Evolutionary conservation across 1,140 invertebrate species (phyloP).

Genomic region (Hermetia illucens): DNA sequence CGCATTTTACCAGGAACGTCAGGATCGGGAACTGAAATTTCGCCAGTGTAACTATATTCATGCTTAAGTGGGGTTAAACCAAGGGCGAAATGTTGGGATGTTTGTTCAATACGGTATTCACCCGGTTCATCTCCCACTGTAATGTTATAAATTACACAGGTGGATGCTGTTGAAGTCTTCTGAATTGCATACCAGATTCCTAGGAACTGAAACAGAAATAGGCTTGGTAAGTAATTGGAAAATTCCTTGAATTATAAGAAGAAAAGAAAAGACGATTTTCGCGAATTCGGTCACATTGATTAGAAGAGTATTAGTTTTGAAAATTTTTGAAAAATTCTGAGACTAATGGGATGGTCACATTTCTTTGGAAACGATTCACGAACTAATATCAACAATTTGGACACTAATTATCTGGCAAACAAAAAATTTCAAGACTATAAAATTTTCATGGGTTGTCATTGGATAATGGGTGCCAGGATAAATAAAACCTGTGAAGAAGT

Average conservation of each 20-base stretch:
- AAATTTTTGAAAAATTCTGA: background rate
- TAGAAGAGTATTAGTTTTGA: background rate
- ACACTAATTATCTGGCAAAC: too few species aligned
- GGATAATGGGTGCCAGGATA: too few species aligned
- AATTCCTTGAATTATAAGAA: background rate
- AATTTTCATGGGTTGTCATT: too few species aligned
- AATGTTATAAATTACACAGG: constrained; percentile 68
- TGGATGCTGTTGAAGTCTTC: constrained; percentile 65
- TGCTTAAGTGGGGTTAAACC: constrained; percentile 54
- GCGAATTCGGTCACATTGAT: background rate
- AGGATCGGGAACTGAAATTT: constrained; percentile 46
- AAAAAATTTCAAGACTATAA: too few species aligned
- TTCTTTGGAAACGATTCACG: too few species aligned
- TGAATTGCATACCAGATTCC: constrained; percentile 72
- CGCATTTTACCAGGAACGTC: constrained; percentile 54
- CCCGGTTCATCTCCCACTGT: constrained; percentile 49
- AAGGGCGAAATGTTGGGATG: constrained; percentile 54
- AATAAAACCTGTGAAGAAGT: too few species aligned
- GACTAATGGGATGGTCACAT: too few species aligned
- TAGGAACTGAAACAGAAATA: constrained; percentile 46
- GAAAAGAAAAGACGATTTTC: background rate
- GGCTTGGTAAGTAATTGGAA: constrained; percentile 1
- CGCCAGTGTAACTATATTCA: constrained; percentile 57
- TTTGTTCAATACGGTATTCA: constrained; percentile 52
- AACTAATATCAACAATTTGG: too few species aligned